Conservation (phyloP, 2,888 invertebrate genomes). For the Epistrophella euchroma region DNA sequence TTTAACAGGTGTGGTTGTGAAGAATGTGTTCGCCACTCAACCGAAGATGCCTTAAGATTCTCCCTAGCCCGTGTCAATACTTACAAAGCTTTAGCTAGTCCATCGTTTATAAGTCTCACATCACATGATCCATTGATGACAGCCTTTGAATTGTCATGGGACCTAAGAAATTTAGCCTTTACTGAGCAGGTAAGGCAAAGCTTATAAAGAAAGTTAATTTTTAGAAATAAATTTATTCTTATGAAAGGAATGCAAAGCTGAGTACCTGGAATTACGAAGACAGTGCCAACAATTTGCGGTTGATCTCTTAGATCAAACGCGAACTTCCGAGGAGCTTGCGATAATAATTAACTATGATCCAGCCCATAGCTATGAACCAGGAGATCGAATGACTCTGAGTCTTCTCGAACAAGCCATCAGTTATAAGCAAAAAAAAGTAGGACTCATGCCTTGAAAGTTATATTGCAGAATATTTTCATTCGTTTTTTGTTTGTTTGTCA, state of each 20-base stretch:
- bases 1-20: conserved; percentile 92
- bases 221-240: background rate
- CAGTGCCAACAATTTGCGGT: conserved; percentile 96
- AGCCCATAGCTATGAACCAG: conserved; percentile 89
- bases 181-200: conserved; percentile 88
- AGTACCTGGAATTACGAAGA: conserved; percentile 93
- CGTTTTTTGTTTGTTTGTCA: conserved; percentile 63
- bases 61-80: conserved; percentile 96
- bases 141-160: conserved; percentile 98
- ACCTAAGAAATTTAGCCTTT: conserved; percentile 93
- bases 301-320: conserved; percentile 94
- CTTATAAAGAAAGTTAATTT: background rate
- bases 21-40: conserved; percentile 91
- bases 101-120: conserved; percentile 96
- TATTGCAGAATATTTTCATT: background rate
- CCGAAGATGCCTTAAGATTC: conserved; percentile 91
- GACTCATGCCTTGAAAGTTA: background rate
- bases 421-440: conserved; percentile 97
- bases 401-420: conserved; percentile 95
- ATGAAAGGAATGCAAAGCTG: conserved; percentile 91
- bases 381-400: conserved; percentile 93
- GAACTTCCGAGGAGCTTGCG: conserved; percentile 96
- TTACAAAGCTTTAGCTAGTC: conserved; percentile 95
- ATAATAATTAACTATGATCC: conserved; percentile 97
- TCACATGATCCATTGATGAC: conserved; percentile 96